Percentiles rank a stretch among this genome's conserved stretches.
These are phyloP conservation scores for Nipponia nippon DNA, from an alignment of 2,113 vertebrate genomes.

Conservation along the genomic window DNA sequence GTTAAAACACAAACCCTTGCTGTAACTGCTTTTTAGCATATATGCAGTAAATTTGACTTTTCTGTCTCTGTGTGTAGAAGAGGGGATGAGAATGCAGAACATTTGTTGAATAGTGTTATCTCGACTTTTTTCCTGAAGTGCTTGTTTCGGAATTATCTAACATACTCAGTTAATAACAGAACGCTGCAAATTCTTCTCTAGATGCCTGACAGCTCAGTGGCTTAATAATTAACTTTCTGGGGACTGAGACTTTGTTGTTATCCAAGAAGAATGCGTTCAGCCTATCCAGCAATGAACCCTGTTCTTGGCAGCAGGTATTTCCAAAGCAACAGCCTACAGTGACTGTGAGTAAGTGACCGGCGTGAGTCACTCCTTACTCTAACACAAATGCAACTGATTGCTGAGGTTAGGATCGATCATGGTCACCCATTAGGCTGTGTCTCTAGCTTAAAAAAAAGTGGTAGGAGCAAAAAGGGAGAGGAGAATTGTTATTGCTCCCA, in stretches of 20 bases:
- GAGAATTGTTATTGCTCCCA: neutral
- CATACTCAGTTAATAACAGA: neutral
- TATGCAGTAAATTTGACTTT: neutral
- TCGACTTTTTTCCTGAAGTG: neutral
- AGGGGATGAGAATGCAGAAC: neutral
- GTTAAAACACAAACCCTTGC: neutral
- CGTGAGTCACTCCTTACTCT: slow-evolving; percentile 45
- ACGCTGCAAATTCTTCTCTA: neutral
- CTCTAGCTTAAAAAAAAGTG: neutral
- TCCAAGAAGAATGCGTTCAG: slow-evolving; percentile 17
- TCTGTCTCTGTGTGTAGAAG: neutral
- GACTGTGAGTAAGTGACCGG: slow-evolving; percentile 23
- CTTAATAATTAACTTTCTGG: slow-evolving; percentile 33
- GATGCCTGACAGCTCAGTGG: neutral
- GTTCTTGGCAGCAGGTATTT: neutral
- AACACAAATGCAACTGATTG: slow-evolving; percentile 50
- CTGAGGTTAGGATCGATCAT: neutral
- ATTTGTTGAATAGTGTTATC: neutral
- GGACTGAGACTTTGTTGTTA: neutral
- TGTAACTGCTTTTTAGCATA: neutral
- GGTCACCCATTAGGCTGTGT: neutral
- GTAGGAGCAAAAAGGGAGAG: neutral
- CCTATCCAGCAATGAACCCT: neutral
- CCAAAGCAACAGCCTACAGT: neutral
- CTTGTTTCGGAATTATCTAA: neutral